Evolutionary conservation across 2,797 vertebrate species (phyloP).

Genomic region (Chloroceryle inda): DNA sequence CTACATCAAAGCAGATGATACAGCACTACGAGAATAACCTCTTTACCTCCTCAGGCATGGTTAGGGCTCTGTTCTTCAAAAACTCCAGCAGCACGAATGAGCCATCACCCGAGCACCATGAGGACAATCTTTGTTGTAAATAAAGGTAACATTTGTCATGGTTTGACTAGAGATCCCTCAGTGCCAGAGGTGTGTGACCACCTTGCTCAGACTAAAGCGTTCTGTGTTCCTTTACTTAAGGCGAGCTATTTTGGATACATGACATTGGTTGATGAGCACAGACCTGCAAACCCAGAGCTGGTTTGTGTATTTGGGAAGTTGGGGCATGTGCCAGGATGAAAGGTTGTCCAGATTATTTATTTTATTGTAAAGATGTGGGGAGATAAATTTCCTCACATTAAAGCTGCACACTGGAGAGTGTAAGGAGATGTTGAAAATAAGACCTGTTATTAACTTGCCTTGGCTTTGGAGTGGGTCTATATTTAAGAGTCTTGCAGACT

Average conservation of each 20-base stretch:
- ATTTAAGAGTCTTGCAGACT: not conserved
- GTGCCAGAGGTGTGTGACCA: not conserved
- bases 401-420: not conserved
- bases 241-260: not conserved
- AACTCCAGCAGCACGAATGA: not conserved
- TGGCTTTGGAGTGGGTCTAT: not conserved
- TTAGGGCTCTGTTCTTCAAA: not conserved
- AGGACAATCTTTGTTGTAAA: conserved; percentile 4
- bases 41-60: not conserved
- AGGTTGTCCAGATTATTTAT: not conserved
- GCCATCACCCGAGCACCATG: not conserved
- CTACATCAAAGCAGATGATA: conserved; percentile 38
- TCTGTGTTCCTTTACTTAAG: not conserved
- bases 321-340: not conserved
- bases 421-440: not conserved
- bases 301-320: not conserved
- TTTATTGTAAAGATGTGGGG: not conserved
- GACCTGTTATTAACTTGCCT: not conserved
- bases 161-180: not conserved
- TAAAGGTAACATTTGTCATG: not conserved
- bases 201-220: not conserved
- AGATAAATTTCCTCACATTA: not conserved
- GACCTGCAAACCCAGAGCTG: not conserved
- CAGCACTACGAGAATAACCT: not conserved
- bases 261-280: not conserved